Base-by-base conservation (phyloP, 2,888 invertebrate species). In the Callyntrura guangdongensis region DNA sequence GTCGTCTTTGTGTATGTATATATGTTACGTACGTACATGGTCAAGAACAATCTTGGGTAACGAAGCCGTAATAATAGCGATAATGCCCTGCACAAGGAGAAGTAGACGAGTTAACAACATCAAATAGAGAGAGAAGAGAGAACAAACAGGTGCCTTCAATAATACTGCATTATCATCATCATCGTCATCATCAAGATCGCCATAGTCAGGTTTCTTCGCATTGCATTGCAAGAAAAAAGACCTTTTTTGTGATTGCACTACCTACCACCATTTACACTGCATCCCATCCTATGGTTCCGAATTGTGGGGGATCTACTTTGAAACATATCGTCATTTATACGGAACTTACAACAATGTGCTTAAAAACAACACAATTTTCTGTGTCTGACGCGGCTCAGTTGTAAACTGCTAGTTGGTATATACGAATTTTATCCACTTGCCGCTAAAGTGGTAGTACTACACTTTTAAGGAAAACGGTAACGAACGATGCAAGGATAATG, bases 61-160 rank as follows among this genome's bases (percentile, higher is more conserved):
- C 61, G 59, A 86, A 83, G 67, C 67, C 27, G 56, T 85, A 53
- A 36, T 67, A 88, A 59, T 53, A 85, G 22, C 72, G 45, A 81
- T 81, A 53, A 85, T 82, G 53, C 82, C 69, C 72, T 84, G 69
- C 83, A 72, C 27, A 87, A 36, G 36, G 36, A 36, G 36, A 36
- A 36, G 6, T 36, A 36, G 36, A 36, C 36, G 36, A 36, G 36
- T 36, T 36, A 36, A 47, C 72, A 67, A 67, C 77, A 45, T 17
- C 56, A 79, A 79, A 27, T 9, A 3, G 20, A 74, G 22, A 17
- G 20, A 12, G 47, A 25, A 74, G 22, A 79, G 49, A 20, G 53
- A 79, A 69, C 83, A 87, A 67, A 69, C 87, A 91, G 91, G 91
- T 91, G 91, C 85, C 64, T 84, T 67, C 79, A 45, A 36, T 53